Base-by-base conservation (phyloP, 2,888 invertebrate species). In the Aspidiotus rigidus region DNA sequence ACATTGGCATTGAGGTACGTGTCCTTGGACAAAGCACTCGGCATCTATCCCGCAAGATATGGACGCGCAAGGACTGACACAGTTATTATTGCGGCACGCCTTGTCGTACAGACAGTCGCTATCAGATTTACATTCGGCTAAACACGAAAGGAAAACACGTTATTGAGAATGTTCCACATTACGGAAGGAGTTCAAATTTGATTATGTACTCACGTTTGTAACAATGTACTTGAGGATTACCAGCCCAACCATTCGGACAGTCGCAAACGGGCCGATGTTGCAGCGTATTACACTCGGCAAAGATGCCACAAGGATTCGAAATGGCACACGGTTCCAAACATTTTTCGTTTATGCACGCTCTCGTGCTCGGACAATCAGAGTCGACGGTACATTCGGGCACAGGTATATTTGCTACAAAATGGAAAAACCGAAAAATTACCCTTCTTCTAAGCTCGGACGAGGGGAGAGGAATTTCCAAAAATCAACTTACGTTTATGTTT, bases 181-280 rank as follows among this genome's bases (percentile, higher is more conserved):
- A n/a, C n/a, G n/a, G 11, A 6, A 11, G 6, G n/a, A 13, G 49
- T 6, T 49, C 49, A 49, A n/a, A 11, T 49, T 13, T 11, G 49
- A 49, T 39, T 11, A 28, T 28, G 28, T 28, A 80, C 86, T 85
- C 82, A 93, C 93, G 90, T 83, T 87, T 89, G 77, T 88, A 91
- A 76, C 94, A 94, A 72, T 85, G 84, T 28, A 86, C 79, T 78
- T 92, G 87, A 44, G 94, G 93, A 78, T 93, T 89, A 72, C 94
- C 94, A 64, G 90, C 90, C 80, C 89, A 91, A 72, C 89, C 90
- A 62, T 86, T 84, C 16, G 89, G 89, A 77, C 94, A 94, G 75
- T 83, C 84, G 78, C 94, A 94, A 17, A 85, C 85, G 7, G 93
- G 90, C 73, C 90, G 85, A 76, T 91, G 92, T 74, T 86, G 83